Evolutionary conservation across 2,888 invertebrate genomes (phyloP).

Genomic region (Polydrusus cervinus): DNA sequence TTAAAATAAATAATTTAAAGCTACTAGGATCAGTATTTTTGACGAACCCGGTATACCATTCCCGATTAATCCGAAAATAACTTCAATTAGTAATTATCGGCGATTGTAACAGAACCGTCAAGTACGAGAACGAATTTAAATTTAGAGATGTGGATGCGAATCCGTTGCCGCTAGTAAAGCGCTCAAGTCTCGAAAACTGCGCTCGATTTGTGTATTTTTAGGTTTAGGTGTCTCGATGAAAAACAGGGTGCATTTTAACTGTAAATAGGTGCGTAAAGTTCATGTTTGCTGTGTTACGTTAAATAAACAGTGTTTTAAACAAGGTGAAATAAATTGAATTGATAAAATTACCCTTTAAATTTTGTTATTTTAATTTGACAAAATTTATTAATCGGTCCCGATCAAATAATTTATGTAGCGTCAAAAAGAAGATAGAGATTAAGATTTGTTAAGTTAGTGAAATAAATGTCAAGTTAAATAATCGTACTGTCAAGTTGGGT

Average conservation of each 20-base stretch:
- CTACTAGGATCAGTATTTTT: background rate
- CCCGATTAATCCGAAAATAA: constrained; percentile 41
- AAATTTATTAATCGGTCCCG: too few species aligned
- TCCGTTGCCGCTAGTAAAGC: constrained; percentile 57
- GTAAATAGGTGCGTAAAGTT: constrained; percentile 58
- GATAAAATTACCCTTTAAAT: background rate
- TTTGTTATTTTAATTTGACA: too few species aligned
- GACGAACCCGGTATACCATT: constrained; percentile 6
- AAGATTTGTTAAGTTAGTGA: too few species aligned
- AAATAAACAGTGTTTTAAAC: constrained; percentile 12
- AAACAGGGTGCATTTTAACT: constrained; percentile 56
- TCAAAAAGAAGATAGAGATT: too few species aligned
- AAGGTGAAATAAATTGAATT: constrained; percentile 1
- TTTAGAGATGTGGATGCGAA: constrained; percentile 57
- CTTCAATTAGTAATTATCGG: constrained; percentile 56
- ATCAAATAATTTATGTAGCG: too few species aligned
- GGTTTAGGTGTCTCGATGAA: constrained; percentile 58
- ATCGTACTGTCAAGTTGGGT: too few species aligned
- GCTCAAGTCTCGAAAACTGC: constrained; percentile 59
- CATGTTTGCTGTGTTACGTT: constrained; percentile 37
- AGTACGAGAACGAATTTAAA: constrained; percentile 61
- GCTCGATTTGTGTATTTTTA: constrained; percentile 61
- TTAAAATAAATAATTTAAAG: too few species aligned
- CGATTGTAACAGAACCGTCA: constrained; percentile 53
- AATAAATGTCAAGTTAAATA: too few species aligned